Evolutionary conservation across 2,888 invertebrate species (phyloP).

Genomic region (Leptinotarsa rubiginosa): DNA sequence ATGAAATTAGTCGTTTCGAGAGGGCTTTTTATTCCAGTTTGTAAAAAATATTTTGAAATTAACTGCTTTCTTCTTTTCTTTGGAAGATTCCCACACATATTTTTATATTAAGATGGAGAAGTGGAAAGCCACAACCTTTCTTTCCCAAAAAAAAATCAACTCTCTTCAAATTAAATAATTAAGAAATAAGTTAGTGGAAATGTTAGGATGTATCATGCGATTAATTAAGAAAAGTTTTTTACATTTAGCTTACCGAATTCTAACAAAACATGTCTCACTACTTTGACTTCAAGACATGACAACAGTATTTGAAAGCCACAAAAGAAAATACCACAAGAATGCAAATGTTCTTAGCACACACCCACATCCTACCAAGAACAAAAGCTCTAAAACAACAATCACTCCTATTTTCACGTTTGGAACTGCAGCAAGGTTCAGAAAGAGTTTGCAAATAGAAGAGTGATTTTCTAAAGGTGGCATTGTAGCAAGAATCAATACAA

Average conservation of each 20-base stretch:
- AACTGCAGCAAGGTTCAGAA: conserved; percentile 11
- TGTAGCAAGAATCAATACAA: conserved; percentile 19
- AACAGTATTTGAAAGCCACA: conserved; percentile 34
- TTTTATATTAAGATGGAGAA: too few species aligned
- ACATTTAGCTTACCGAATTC: conserved; percentile 16
- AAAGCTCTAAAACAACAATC: conserved; percentile 29
- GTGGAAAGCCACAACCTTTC: too few species aligned
- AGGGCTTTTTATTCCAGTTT: too few species aligned
- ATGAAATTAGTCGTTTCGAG: too few species aligned
- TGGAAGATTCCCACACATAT: too few species aligned
- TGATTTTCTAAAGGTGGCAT: conserved; percentile 10
- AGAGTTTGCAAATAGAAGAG: conserved; percentile 24
- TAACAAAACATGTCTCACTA: conserved; percentile 5
- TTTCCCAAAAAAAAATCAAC: too few species aligned
- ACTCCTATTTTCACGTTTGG: neutral
- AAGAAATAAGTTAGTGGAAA: neutral
- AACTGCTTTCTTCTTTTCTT: too few species aligned
- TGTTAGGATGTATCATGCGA: neutral
- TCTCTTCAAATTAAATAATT: neutral
- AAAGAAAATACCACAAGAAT: conserved; percentile 35
- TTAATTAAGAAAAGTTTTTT: conserved; percentile 15
- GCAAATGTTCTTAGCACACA: conserved; percentile 31
- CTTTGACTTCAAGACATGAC: conserved; percentile 23
- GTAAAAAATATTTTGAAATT: too few species aligned
- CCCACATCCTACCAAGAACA: conserved; percentile 32